Evolutionary conservation across 2,888 invertebrate species (phyloP), one percentile per base, ranked within the genome.

Genomic region (Pachymerium ferrugineum): DNA sequence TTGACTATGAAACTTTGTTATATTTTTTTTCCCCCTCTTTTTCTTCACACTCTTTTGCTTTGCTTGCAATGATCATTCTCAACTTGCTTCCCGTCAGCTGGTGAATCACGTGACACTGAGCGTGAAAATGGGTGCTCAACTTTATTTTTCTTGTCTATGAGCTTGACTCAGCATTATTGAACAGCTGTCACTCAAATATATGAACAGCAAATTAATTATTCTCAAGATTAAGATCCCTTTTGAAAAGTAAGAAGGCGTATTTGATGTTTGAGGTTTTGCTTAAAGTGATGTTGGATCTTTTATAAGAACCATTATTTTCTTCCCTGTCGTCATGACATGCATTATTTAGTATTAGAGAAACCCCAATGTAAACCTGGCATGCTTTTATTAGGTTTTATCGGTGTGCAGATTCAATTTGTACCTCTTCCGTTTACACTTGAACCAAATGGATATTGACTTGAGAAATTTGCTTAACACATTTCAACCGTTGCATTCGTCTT

Each of bases 51-150:
- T 16, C 19, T 19, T 47, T 47, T 19, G 8, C 16, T 19, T 47
- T 47, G 16, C 47, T n/a, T n/a, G 8, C 8, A 22, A 10, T 47
- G 47, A 47, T 47, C 47, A 47, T 47, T 47, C 47, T 10, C 47
- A 47, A 47, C 47, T 10, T 19, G 47, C 19, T 16, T 16, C 16
- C 47, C 47, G 47, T 47, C 47, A 47, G 47, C 47, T 47, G 47
- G 16, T 47, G 47, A 47, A 47, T 47, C 47, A 47, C 47, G 47
- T 47, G 47, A 47, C 47, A 47, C 19, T 47, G 16, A 47, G 47
- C 47, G 47, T 47, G 47, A 47, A 47, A 47, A 47, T 47, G 47
- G 47, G 47, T 47, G 47, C 47, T 47, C 47, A 47, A 47, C 47
- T 47, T 47, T 47, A 47, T 47, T 47, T 47, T 47, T 10, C 47